phyloP scores from a whole-genome alignment of 2,888 invertebrate genomes.

The Dolichomitus sp. region DNA sequence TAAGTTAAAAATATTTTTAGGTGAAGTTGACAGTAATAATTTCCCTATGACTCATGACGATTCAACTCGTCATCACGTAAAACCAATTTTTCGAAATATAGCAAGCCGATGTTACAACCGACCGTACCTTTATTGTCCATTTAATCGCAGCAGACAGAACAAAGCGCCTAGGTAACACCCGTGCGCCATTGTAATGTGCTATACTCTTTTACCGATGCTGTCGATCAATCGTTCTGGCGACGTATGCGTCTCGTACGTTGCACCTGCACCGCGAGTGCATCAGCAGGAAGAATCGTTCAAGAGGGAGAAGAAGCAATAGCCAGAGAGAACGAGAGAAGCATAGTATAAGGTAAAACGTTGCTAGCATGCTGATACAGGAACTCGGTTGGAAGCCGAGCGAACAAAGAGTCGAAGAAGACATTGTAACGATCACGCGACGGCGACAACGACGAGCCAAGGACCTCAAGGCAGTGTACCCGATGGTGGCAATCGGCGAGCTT shows the following conservation, averaged over 20 bases:
- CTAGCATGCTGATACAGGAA: constrained; percentile 59
- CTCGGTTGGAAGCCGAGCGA: constrained; percentile 25
- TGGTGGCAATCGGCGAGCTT: constrained; percentile 36
- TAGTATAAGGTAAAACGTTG: constrained; percentile 51
- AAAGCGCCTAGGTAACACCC: constrained; percentile 27
- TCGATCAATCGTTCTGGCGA: constrained; percentile 44
- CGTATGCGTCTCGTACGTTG: constrained; percentile 44
- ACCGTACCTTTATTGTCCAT: background rate
- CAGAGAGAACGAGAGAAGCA: constrained; percentile 52
- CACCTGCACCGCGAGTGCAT: constrained; percentile 50
- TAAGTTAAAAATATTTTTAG: too few species aligned
- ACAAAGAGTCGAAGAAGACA: constrained; percentile 61
- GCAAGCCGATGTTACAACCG: background rate
- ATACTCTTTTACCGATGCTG: constrained; percentile 27
- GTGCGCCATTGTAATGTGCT: constrained; percentile 16
- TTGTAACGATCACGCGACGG: constrained; percentile 54
- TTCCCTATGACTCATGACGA: background rate
- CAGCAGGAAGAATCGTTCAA: constrained; percentile 21
- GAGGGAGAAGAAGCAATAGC: constrained; percentile 32
- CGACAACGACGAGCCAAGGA: constrained; percentile 40
- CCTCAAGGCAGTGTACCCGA: constrained; percentile 26
- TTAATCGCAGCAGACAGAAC: constrained; percentile 6
- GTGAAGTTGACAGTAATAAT: too few species aligned
- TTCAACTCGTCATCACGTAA: background rate
- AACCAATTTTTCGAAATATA: background rate